These are phyloP conservation scores for Mesorhabditis sp. DNA, from an alignment of 2,888 invertebrate genomes.

Conservation along the genomic window DNA sequence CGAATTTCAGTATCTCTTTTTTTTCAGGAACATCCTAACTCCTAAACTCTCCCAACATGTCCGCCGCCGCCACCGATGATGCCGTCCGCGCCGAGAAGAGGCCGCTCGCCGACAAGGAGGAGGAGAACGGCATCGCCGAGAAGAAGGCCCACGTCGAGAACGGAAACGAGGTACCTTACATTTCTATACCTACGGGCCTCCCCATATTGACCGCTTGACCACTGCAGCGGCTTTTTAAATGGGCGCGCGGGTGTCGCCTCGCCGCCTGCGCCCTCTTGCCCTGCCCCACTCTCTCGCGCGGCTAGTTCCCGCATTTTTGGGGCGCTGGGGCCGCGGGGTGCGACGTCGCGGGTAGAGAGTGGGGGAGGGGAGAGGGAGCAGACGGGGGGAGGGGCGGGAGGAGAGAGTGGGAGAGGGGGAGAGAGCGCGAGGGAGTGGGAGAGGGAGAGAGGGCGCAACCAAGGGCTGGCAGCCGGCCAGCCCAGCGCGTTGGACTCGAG, in stretches of 20 bases:
- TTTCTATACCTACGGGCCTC: too few species aligned
- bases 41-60: background rate
- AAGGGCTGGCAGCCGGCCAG: slow-evolving; percentile 5
- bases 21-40: background rate
- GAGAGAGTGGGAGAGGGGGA: background rate
- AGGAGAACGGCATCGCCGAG: slow-evolving; percentile 4
- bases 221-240: too few species aligned
- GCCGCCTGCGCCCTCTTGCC: background rate
- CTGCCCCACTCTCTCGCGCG: background rate
- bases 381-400: background rate
- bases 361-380: background rate
- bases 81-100: slow-evolving; percentile 3
- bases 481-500: background rate
- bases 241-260: too few species aligned
- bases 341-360: background rate
- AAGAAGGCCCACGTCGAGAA: slow-evolving; percentile 6
- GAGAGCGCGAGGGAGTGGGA: background rate
- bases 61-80: background rate
- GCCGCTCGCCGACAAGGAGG: slow-evolving; percentile 5
- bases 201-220: too few species aligned
- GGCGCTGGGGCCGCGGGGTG: background rate
- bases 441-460: slow-evolving; percentile 1
- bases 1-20: background rate
- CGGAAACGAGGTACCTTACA: background rate
- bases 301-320: background rate